These are phyloP conservation scores for Sardinella longiceps DNA, from an alignment of 2,797 vertebrate species.

Conservation along the genomic window DNA sequence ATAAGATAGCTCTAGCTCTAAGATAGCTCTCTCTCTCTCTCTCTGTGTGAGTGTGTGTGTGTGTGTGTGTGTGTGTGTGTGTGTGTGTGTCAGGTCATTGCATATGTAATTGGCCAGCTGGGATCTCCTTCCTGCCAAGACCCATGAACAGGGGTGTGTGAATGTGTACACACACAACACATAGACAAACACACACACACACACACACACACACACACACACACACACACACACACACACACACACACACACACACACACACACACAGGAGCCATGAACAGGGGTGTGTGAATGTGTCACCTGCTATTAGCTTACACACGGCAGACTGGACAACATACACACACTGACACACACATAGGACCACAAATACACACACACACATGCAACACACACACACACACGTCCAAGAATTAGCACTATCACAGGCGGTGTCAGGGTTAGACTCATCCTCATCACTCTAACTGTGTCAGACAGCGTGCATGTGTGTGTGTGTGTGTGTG, in stretches of 20 bases:
- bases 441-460: constrained; percentile 37
- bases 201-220: no score
- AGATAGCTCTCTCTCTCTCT: constrained; percentile 67
- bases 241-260: no score
- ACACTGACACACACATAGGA: neutral
- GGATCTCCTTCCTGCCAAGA: constrained; percentile 81
- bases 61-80: constrained; percentile 4
- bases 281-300: constrained; percentile 78
- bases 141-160: constrained; percentile 78
- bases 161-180: no score
- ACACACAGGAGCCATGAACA: constrained; percentile 80
- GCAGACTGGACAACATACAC: constrained; percentile 50
- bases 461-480: constrained; percentile 34
- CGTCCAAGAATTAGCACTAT: constrained; percentile 56
- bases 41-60: neutral
- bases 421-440: constrained; percentile 66
- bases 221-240: no score
- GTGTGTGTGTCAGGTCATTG: constrained; percentile 85
- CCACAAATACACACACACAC: neutral
- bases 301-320: constrained; percentile 71
- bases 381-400: constrained; percentile 54
- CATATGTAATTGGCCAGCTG: constrained; percentile 91
- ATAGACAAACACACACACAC: no score
- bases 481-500: constrained; percentile 52
- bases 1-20: constrained; percentile 70